These are phyloP conservation scores for Novumbra hubbsi DNA, from an alignment of 2,797 vertebrate species.

Conservation along the genomic window DNA sequence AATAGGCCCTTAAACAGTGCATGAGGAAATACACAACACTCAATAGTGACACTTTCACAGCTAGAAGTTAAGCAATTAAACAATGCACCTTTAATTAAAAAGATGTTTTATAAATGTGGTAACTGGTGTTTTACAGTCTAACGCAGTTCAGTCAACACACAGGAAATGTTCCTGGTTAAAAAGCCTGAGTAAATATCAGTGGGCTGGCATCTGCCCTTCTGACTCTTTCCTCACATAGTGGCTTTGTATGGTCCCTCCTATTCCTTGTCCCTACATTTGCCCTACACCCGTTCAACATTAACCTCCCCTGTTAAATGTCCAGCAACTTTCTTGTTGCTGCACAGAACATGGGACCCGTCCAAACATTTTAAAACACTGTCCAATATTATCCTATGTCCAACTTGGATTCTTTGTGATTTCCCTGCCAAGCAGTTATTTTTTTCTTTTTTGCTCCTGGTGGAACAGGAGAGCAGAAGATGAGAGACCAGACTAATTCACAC, in stretches of 20 bases:
- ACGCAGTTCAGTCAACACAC: constrained; percentile 32
- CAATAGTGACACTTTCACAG: no score
- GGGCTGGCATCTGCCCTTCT: constrained; percentile 35
- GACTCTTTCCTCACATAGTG: constrained; percentile 17
- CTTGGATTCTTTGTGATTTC: not conserved
- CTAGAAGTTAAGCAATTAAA: no score
- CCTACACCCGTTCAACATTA: constrained; percentile 61
- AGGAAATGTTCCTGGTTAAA: constrained; percentile 60
- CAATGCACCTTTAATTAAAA: not conserved
- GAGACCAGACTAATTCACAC: constrained; percentile 23
- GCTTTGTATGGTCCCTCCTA: not conserved
- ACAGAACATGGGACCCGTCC: constrained; percentile 9
- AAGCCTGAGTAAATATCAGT: constrained; percentile 57
- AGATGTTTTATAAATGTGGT: not conserved
- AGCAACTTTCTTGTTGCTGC: constrained; percentile 1
- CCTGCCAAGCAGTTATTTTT: not conserved
- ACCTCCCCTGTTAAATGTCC: constrained; percentile 22
- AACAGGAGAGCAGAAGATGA: not conserved
- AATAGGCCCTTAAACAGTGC: no score
- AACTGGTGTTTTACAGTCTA: constrained; percentile 1
- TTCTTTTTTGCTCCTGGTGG: not conserved
- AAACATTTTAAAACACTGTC: not conserved
- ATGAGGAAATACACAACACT: no score
- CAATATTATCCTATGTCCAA: not conserved
- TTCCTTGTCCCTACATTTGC: constrained; percentile 3